phyloP scores from a whole-genome alignment of 2,888 invertebrate genomes.

The Agrotis puta region DNA sequence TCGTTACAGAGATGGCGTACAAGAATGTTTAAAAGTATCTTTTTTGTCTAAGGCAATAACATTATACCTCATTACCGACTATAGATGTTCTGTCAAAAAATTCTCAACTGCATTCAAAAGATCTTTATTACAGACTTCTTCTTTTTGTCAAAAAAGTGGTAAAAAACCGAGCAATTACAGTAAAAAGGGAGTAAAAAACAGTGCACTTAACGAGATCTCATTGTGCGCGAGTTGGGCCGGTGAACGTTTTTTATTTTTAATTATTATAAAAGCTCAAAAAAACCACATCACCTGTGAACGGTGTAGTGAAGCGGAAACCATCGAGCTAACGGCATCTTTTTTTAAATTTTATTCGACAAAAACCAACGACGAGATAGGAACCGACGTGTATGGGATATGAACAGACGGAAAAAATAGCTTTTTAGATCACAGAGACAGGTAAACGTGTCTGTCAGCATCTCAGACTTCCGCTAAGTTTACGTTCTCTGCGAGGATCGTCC shows the following conservation, averaged over 20 bases:
- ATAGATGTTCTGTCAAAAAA: conserved; percentile 65
- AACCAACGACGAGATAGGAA: conserved; percentile 84
- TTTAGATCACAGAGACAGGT: conserved; percentile 68
- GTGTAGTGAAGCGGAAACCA: conserved; percentile 88
- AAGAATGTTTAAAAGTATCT: conserved; percentile 62
- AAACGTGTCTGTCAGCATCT: conserved; percentile 53
- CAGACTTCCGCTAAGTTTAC: conserved; percentile 52
- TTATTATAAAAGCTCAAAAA: conserved; percentile 84
- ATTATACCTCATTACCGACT: conserved; percentile 69
- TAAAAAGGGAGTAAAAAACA: conserved; percentile 74
- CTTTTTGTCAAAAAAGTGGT: conserved; percentile 52
- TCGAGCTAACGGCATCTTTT: conserved; percentile 87
- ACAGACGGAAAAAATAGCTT: conserved; percentile 77
- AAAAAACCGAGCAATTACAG: conserved; percentile 77
- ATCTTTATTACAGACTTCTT: conserved; percentile 66
- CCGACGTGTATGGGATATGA: conserved; percentile 86
- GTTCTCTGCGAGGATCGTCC: too few relatives aligned
- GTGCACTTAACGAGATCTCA: conserved; percentile 84
- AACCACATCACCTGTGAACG: conserved; percentile 88
- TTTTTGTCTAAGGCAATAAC: conserved; percentile 71
- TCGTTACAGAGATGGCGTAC: conserved; percentile 71
- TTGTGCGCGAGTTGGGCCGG: conserved; percentile 77
- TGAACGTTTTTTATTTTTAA: conserved; percentile 82
- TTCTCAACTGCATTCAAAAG: conserved; percentile 59
- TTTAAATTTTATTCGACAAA: conserved; percentile 82